These are phyloP conservation scores for Crocallis elinguaria DNA, from an alignment of 2,888 invertebrate genomes.

Conservation along the genomic window DNA sequence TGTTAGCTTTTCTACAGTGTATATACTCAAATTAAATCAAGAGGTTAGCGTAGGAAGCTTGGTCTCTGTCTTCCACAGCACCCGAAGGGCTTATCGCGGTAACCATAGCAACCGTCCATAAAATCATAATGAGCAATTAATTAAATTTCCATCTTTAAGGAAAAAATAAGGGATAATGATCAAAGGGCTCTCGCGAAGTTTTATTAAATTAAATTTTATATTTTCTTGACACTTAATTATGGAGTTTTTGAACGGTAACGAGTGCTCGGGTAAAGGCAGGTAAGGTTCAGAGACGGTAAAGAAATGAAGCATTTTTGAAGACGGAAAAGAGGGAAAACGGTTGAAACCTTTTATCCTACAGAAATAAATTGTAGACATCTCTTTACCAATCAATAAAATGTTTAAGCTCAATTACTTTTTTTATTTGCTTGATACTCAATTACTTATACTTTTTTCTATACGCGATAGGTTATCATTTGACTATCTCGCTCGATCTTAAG, in stretches of 20 bases:
- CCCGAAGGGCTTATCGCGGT: slow-evolving; percentile 39
- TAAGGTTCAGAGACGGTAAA: background rate
- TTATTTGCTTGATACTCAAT: no score
- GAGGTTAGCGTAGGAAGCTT: background rate
- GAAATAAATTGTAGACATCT: no score
- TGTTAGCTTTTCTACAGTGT: no score
- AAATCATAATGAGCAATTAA: slow-evolving; percentile 67
- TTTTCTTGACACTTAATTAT: slow-evolving; percentile 36
- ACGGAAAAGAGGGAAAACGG: background rate
- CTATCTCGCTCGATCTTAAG: no score
- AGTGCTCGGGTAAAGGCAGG: slow-evolving; percentile 5
- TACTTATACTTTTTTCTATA: no score
- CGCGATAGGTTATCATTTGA: no score
- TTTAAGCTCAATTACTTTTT: no score
- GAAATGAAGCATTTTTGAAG: background rate
- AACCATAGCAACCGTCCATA: slow-evolving; percentile 44
- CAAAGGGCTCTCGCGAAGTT: slow-evolving; percentile 42
- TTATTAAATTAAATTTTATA: slow-evolving; percentile 35
- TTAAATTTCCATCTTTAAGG: slow-evolving; percentile 57
- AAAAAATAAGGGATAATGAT: slow-evolving; percentile 54
- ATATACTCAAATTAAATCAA: background rate
- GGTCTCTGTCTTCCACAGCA: background rate
- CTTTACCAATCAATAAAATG: no score
- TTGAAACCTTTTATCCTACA: no score
- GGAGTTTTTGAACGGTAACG: slow-evolving; percentile 27